Evolutionary conservation across 2,113 vertebrate species (phyloP), one percentile per base, ranked within the genome.

Genomic region (Osmerus mordax): DNA sequence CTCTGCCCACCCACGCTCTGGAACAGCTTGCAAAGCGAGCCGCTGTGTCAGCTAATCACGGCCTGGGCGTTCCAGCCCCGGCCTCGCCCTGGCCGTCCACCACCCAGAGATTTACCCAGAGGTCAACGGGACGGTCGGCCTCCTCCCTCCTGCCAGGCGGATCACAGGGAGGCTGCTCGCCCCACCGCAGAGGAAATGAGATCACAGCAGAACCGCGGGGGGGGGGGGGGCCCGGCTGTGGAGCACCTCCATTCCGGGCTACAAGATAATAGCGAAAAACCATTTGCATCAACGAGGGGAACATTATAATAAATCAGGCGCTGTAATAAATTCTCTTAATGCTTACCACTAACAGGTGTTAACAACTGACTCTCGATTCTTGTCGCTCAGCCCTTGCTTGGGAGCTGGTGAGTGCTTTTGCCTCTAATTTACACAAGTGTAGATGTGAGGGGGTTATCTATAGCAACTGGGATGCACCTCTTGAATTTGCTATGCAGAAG

Each of bases 1-100:
- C 83, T 82, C 23, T 81, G 79, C 80, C 77, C 82, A 81, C 82
- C 84, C 80, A 75, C 73, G 36, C 72, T 72, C 87, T 75, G 55
- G 73, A 92, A 91, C 87, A 91, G 92, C 91, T 92, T 93, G 91
- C 91, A 92, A 86, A 91, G 74, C 65, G 58, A 28, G 79, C 67
- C 64, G 83, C 90, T 70, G 65, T 85, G 88, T 92, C 91, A 92
- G 90, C 91, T 90, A 89, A 90, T 92, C 86, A 80, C 82, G 81
- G 70, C 81, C 76, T 85, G 82, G 84, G 81, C 78, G 85, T 86
- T 83, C 84, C 81, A 82, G 81, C 78, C 16, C 16, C 16, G 15
- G 16, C 28, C 62, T 9, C 13, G 29, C 61, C 28, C 25, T 5
- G 25, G 14, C 28, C 61, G 6, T 14, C 61, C 29, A 73, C 66